These are phyloP conservation scores for Drosophila guanche DNA, from an alignment of 1,140 invertebrate genomes.

Conservation along the genomic window DNA sequence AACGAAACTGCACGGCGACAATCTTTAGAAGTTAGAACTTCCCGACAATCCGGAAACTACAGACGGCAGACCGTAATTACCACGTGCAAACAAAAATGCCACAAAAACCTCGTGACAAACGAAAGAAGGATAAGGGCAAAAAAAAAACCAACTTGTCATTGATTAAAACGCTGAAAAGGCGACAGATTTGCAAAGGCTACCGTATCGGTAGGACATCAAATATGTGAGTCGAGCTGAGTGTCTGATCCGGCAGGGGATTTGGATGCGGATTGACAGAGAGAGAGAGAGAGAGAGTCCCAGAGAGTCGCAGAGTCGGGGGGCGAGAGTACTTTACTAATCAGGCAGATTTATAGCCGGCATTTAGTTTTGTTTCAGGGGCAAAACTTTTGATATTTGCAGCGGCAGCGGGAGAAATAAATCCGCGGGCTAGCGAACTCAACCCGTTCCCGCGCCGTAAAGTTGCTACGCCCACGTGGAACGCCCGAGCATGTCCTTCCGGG, in stretches of 20 bases:
- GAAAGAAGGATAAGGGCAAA: conserved; percentile 2
- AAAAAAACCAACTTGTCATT: conserved; percentile 59
- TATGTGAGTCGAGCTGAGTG: not conserved
- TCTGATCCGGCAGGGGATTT: conserved; percentile 24
- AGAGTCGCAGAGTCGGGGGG: conserved; percentile 26
- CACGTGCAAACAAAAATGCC: conserved; percentile 45
- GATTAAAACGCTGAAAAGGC: conserved; percentile 46
- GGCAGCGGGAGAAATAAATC: conserved; percentile 51
- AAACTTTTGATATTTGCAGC: conserved; percentile 43
- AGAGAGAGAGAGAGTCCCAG: no score
- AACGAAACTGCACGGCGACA: conserved; percentile 18
- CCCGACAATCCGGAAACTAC: conserved; percentile 38
- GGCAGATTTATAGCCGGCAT: conserved; percentile 76
- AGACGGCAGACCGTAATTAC: conserved; percentile 32
- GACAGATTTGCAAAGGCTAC: conserved; percentile 32
- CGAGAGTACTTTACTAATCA: conserved; percentile 79
- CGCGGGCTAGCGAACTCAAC: conserved; percentile 49
- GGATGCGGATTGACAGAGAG: not conserved
- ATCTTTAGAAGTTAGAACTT: conserved; percentile 9
- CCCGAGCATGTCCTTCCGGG: conserved; percentile 67
- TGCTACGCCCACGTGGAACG: conserved; percentile 36
- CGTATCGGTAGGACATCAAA: conserved; percentile 31
- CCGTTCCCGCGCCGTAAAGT: conserved; percentile 61
- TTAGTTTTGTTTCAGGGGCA: conserved; percentile 71
- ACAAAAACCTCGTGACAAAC: conserved; percentile 18